phyloP scores from a whole-genome alignment of 2,797 vertebrate species.

The Xenopus petersii region DNA sequence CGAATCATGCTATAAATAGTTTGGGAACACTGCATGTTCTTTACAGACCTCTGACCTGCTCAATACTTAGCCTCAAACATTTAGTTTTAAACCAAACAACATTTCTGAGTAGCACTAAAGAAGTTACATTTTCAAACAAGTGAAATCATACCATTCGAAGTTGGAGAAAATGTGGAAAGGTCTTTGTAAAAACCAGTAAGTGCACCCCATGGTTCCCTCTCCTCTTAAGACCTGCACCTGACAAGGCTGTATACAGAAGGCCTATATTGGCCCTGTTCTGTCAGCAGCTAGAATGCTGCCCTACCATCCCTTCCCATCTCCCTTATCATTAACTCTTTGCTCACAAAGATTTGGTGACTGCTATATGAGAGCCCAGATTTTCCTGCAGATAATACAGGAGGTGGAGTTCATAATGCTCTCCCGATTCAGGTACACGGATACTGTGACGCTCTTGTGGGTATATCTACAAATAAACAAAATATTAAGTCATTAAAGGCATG shows the following conservation, averaged over 20 bases:
- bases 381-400: slow-evolving; percentile 77
- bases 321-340: slow-evolving; percentile 22
- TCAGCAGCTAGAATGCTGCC: neutral
- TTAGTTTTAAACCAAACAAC: neutral
- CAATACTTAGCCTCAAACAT: neutral
- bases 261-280: slow-evolving; percentile 13
- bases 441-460: slow-evolving; percentile 81
- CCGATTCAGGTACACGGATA: slow-evolving; percentile 74
- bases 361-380: slow-evolving; percentile 72
- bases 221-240: slow-evolving; percentile 19
- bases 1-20: neutral
- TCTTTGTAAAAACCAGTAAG: slow-evolving; percentile 13
- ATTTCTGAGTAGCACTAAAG: neutral
- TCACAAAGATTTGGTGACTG: slow-evolving; percentile 70
- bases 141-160: neutral
- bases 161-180: slow-evolving; percentile 1
- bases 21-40: neutral
- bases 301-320: neutral
- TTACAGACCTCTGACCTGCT: neutral
- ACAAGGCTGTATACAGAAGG: neutral
- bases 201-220: slow-evolving; percentile 24
- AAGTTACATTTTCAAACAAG: slow-evolving; percentile 3
- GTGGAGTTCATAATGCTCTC: slow-evolving; percentile 78
- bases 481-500: neutral
- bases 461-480: slow-evolving; percentile 61